phyloP scores from a whole-genome alignment of 2,797 vertebrate species.

The Pipistrellus pygmaeus region DNA sequence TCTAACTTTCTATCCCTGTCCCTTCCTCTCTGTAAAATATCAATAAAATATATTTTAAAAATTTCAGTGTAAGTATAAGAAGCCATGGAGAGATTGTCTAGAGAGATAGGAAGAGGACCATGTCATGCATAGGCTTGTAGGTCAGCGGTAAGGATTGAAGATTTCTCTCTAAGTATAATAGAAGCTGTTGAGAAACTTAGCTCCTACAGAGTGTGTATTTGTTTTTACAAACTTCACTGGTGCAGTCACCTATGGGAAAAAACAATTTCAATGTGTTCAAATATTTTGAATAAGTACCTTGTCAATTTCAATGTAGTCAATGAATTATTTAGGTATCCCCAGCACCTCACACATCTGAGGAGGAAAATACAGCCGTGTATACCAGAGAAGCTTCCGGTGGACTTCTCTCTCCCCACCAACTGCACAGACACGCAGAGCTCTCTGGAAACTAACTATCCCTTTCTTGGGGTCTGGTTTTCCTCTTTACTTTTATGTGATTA shows the following conservation, averaged over 20 bases:
- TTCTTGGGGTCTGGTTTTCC: neutral
- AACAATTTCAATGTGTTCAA: neutral
- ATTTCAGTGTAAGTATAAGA: neutral
- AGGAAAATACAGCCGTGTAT: neutral
- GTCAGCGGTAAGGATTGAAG: neutral
- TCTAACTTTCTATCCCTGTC: too few relatives aligned
- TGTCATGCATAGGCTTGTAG: neutral
- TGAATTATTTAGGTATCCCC: neutral
- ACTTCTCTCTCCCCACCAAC: neutral
- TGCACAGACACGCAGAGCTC: neutral
- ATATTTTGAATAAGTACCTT: slow-evolving; percentile 32
- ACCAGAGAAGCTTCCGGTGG: neutral
- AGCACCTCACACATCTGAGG: neutral
- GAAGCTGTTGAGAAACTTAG: neutral
- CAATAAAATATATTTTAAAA: neutral
- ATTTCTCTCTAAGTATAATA: neutral
- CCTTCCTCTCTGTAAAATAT: too few relatives aligned
- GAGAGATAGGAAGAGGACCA: neutral
- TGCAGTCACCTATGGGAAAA: neutral
- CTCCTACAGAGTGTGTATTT: neutral
- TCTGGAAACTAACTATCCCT: neutral
- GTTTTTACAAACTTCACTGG: neutral
- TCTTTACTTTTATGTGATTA: neutral
- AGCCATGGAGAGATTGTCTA: neutral
- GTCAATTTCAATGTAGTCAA: neutral